Evolutionary conservation across 2,888 invertebrate genomes (phyloP), one percentile per base, ranked within the genome.

Genomic region (Tenthredo scrophulariae): DNA sequence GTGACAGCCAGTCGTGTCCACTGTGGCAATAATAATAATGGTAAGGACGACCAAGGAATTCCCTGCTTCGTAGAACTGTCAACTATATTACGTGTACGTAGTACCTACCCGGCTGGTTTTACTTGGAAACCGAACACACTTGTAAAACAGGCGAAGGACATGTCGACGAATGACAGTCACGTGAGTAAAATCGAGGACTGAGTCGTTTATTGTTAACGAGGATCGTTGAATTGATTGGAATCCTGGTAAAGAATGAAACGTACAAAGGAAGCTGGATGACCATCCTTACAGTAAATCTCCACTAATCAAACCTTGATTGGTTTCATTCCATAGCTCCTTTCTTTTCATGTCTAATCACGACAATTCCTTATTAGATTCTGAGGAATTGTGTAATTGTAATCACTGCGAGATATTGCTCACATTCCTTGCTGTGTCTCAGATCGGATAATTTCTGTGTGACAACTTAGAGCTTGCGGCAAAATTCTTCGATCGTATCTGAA

Each of bases 1-100:
- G 50, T 77, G 77, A 54, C 77, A 67, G 50, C 33, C 50, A 77
- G 50, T 54, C 67, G 67, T 13, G 67, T 18, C 67, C 29, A 67
- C 67, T 67, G 26, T 67, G 50, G 77, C 54, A 33, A 54, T 77
- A 54, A 77, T 54, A 77, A 77, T 77, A 54, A 77, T 33, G 54
- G 77, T 54, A 33, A 33, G 29, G 54, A 77, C 54, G 50, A 9
- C 33, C 54, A 18, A 77, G 77, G 54, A 54, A n/a, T 40, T 22
- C 29, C 29, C 22, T 50, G 29, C 77, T 54, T 54, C 77, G 77
- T 50, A 50, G 18, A 77, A 50, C 50, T 54, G 77, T 77, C 77
- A 54, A 54, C 54, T 77, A 54, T 77, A 50, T 74, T 74, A 74
- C 50, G 18, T 29, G 54, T 54, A 37, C 29, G 26, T 15, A 13